Conservation (phyloP, 2,888 invertebrate genomes). For the Caenorhabditis sp. region DNA sequence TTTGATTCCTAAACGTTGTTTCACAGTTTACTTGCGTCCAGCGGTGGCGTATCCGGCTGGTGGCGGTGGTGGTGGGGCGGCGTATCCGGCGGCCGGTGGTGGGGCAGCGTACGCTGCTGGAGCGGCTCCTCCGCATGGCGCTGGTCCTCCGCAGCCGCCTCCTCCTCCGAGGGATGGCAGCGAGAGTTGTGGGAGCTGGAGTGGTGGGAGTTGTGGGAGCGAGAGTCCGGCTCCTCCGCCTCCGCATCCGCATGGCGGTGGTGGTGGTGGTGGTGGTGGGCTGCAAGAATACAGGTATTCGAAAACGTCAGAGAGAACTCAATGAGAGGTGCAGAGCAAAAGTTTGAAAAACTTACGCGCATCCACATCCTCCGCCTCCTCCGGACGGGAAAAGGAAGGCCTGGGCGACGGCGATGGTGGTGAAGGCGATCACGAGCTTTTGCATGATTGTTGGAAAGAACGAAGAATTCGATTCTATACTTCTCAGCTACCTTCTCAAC, state of each 20-base stretch:
- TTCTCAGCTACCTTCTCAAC: not conserved
- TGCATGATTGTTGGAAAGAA: constrained; percentile 54
- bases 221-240: constrained; percentile 51
- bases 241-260: constrained; percentile 64
- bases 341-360: constrained; percentile 66
- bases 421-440: constrained; percentile 62
- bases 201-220: constrained; percentile 59
- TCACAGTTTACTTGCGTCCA: constrained; percentile 49
- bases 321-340: constrained; percentile 15
- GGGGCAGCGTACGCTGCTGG: constrained; percentile 54
- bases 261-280: constrained; percentile 63
- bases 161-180: constrained; percentile 64
- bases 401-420: constrained; percentile 53
- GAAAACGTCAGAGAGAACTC: not conserved
- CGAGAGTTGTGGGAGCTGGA: constrained; percentile 58
- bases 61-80: constrained; percentile 59
- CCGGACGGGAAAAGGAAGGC: constrained; percentile 62
- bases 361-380: constrained; percentile 65
- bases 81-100: constrained; percentile 49
- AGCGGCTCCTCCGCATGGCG: constrained; percentile 51
- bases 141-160: constrained; percentile 62
- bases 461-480: constrained; percentile 24
- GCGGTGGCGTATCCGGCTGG: constrained; percentile 57
- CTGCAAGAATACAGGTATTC: constrained; percentile 13
- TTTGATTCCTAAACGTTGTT: constrained; percentile 19